phyloP scores from a whole-genome alignment of 2,113 vertebrate genomes.

The Lagopus leucura region DNA sequence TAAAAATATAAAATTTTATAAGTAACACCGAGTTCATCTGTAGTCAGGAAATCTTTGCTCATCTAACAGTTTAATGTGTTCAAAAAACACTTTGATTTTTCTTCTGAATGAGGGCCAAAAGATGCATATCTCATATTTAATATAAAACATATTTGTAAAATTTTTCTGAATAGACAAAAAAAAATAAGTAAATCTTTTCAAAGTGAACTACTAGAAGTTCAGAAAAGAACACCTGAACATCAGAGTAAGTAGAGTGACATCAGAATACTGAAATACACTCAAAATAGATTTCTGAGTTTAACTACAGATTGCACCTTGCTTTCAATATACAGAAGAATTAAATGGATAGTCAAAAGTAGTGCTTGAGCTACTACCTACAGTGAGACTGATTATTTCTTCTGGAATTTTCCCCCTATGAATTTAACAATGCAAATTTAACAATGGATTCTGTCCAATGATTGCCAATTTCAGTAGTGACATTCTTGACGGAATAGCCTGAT shows the following conservation, averaged over 20 bases:
- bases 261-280: slow-evolving; percentile 45
- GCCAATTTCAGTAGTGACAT: slow-evolving; percentile 70
- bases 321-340: slow-evolving; percentile 51
- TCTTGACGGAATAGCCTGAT: slow-evolving; percentile 74
- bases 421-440: slow-evolving; percentile 77
- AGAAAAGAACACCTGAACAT: background rate
- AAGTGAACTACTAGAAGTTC: slow-evolving; percentile 33
- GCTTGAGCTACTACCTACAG: slow-evolving; percentile 26
- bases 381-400: slow-evolving; percentile 38
- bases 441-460: slow-evolving; percentile 64
- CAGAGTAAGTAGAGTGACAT: slow-evolving; percentile 45
- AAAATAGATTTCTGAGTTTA: slow-evolving; percentile 59
- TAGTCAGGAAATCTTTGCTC: background rate
- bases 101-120: background rate
- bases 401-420: slow-evolving; percentile 28
- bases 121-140: background rate
- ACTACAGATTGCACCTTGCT: slow-evolving; percentile 45
- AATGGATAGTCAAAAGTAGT: slow-evolving; percentile 29
- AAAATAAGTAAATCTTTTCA: slow-evolving; percentile 34
- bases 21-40: background rate
- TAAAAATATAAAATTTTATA: background rate
- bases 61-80: background rate
- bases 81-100: background rate
- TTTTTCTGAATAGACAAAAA: background rate
- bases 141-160: background rate